Conservation (phyloP, 1,140 invertebrate species). For the Drosophila subobscura region DNA sequence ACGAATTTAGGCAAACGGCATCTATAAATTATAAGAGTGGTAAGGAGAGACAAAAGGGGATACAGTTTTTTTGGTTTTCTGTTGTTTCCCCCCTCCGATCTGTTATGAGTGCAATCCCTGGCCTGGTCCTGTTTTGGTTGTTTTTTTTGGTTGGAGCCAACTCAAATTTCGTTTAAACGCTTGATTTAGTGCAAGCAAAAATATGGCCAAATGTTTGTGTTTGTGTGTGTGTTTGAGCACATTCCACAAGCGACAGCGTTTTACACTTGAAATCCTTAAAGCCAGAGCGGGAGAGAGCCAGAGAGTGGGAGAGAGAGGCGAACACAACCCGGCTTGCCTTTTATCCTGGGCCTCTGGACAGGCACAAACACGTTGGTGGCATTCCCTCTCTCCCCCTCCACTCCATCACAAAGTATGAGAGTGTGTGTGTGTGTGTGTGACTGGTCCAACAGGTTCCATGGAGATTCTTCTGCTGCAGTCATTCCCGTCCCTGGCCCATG, state of each 20-base stretch:
- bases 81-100: conserved; percentile 5
- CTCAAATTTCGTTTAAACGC: conserved; percentile 81
- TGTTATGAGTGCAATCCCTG: conserved; percentile 39
- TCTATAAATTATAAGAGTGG: conserved; percentile 71
- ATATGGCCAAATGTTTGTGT: conserved; percentile 65
- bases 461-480: conserved; percentile 62
- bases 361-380: conserved; percentile 78
- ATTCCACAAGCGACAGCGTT: conserved; percentile 80
- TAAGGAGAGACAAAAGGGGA: conserved; percentile 8
- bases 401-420: not conserved
- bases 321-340: conserved; percentile 59
- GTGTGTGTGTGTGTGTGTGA: conserved; percentile 42
- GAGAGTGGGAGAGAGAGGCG: conserved; percentile 12
- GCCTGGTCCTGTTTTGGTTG: conserved; percentile 20
- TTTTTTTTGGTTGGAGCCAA: conserved; percentile 34
- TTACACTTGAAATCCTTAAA: conserved; percentile 72
- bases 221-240: conserved; percentile 42
- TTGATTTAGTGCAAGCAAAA: conserved; percentile 75
- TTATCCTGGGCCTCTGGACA: conserved; percentile 60
- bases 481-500: conserved; percentile 43
- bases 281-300: conserved; percentile 11
- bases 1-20: conserved; percentile 82
- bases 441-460: conserved; percentile 80
- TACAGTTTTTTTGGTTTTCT: conserved; percentile 53
- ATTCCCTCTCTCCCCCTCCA: conserved; percentile 35